These are phyloP conservation scores for Ostrea edulis DNA, from an alignment of 1,140 invertebrate genomes.

Conservation along the genomic window DNA sequence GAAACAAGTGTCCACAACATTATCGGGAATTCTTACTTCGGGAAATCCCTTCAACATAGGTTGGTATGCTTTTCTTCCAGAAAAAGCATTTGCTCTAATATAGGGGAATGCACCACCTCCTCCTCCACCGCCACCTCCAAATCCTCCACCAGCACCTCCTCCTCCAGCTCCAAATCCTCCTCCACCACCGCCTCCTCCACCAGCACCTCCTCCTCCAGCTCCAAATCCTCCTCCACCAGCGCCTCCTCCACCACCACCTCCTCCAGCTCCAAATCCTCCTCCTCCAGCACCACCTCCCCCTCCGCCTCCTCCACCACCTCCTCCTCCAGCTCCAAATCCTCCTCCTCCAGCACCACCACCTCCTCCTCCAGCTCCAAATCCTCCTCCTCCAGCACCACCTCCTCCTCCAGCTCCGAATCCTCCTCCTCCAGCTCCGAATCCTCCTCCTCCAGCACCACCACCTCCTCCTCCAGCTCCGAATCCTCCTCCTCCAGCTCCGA, in stretches of 20 bases:
- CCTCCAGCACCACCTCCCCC: not conserved
- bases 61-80: constrained; percentile 26
- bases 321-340: not conserved
- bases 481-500: not conserved
- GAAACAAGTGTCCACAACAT: not conserved
- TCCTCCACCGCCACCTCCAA: not conserved
- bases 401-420: not conserved
- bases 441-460: not conserved
- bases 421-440: not conserved
- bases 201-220: not conserved
- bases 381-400: not conserved
- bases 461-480: not conserved
- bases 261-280: not conserved
- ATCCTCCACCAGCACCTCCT: not conserved
- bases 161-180: not conserved
- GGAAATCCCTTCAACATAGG: constrained; percentile 8
- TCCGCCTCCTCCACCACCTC: not conserved
- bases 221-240: not conserved
- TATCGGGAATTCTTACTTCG: not conserved
- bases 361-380: not conserved
- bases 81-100: not conserved
- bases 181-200: not conserved
- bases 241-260: not conserved
- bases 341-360: not conserved
- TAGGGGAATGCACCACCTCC: constrained; percentile 1